Evolutionary conservation across 2,113 vertebrate genomes (phyloP).

Genomic region (Cyphomyrus discorhynchus): DNA sequence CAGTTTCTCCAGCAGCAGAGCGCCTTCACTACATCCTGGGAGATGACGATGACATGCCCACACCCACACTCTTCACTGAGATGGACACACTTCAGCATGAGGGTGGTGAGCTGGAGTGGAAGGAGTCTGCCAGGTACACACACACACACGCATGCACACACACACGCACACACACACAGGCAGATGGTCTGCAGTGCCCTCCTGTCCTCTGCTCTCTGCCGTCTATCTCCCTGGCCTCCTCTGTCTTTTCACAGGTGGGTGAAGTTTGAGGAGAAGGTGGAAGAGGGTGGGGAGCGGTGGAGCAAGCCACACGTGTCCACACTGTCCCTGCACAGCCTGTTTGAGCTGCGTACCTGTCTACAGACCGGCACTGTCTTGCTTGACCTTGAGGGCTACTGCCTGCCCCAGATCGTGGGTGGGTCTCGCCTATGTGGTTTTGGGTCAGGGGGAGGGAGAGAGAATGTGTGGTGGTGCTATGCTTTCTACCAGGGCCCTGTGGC

Average conservation of each 20-base stretch:
- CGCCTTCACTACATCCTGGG: conserved; percentile 85
- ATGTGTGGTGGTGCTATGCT: background rate
- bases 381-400: conserved; percentile 80
- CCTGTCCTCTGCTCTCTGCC: background rate
- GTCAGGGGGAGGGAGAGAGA: background rate
- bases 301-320: conserved; percentile 97
- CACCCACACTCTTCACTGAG: conserved; percentile 90
- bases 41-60: conserved; percentile 82
- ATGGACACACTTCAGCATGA: conserved; percentile 95
- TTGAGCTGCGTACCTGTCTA: conserved; percentile 89
- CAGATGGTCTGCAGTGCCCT: background rate
- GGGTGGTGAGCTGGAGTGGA: conserved; percentile 94
- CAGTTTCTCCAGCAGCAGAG: conserved; percentile 90
- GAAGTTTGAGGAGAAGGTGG: conserved; percentile 97
- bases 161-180: background rate
- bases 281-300: conserved; percentile 93
- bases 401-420: conserved; percentile 89
- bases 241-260: conserved; percentile 73
- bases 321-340: conserved; percentile 88
- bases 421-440: background rate
- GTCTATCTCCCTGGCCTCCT: background rate
- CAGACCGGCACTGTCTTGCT: conserved; percentile 87
- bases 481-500: background rate
- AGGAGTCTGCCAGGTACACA: conserved; percentile 83
- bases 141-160: conserved; percentile 13